phyloP scores from a whole-genome alignment of 2,888 invertebrate species.

The Xestoiulus laeticollis region DNA sequence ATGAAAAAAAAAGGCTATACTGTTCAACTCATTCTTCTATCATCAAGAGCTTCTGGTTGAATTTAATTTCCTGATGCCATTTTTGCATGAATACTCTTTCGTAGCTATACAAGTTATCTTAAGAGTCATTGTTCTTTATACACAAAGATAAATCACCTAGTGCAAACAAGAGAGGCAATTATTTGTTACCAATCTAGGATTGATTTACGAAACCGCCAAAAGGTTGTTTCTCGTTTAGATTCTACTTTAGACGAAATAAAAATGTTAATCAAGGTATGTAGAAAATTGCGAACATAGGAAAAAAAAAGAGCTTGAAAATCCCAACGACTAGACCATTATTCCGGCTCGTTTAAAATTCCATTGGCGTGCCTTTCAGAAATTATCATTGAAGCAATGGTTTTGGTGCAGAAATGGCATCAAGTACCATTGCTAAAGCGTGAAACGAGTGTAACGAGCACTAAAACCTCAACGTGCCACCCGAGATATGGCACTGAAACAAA shows the following conservation, averaged over 20 bases:
- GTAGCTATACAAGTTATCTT: not conserved
- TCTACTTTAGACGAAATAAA: not conserved
- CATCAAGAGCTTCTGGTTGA: not conserved
- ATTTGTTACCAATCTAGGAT: constrained; percentile 22
- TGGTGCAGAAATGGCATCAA: not conserved
- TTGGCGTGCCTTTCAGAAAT: constrained; percentile 13
- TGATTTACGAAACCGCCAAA: constrained; percentile 31
- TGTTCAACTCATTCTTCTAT: not conserved
- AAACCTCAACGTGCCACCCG: constrained; percentile 45
- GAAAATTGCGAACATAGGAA: not conserved
- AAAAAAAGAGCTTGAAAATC: not conserved
- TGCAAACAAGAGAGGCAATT: not conserved
- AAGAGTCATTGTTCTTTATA: not conserved
- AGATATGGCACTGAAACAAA: not conserved
- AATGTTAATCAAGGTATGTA: not conserved
- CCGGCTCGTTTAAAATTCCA: constrained; percentile 44
- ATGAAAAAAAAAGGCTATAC: too few species aligned
- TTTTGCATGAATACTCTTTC: constrained; percentile 7
- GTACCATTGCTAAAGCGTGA: constrained; percentile 34
- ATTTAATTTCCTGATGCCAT: not conserved
- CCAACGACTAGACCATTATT: not conserved
- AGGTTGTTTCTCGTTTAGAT: not conserved
- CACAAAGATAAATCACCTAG: not conserved
- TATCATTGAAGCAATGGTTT: constrained; percentile 29
- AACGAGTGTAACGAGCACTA: constrained; percentile 44